Base-by-base conservation (phyloP, 2,113 vertebrate species). In the Willisornis vidua region DNA sequence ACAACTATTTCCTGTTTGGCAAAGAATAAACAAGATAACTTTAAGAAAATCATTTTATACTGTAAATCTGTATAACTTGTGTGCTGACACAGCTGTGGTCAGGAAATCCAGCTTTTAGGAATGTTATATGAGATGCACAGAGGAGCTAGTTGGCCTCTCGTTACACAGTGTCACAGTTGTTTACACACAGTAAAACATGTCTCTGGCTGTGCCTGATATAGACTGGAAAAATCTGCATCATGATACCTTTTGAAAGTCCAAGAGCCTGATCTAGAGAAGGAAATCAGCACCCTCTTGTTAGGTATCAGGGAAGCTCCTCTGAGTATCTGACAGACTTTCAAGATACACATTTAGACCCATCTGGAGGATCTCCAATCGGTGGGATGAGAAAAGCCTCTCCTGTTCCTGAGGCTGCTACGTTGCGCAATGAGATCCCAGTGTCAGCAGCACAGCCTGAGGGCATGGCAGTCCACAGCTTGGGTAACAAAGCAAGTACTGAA, bases 1-100 rank as follows among this genome's bases (percentile, higher is more conserved):
- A 78, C 24, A 78, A 51, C 43, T 75, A 90, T 58, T 78, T 94
- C 41, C 80, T 79, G 17, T 52, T 91, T 87, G 80, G 61, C 41
- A 89, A 86, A 68, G 61, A 51, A 94, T 89, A 84, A 92, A 31
- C 37, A 89, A 46, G 33, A 22, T 6, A 74, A 63, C 45, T 65
- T 73, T 63, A 45, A 84, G 66, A 45, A 89, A 84, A 75, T 45
- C 8, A 48, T 74, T 92, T 84, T 28, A 63, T 68, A 48, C 35
- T 57, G 14, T 67, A 87, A 52, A 83, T 58, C 76, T 14, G 23
- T 63, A 49, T 37, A 80, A 62, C 16, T 33, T 8, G 73, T 39
- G 19, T 24, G 37, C 71, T 92, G 79, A 61, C 73, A 89, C 19
- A 74, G 23, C 23, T 35, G 23, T 25, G 67, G 31, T 62, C 59